Base-by-base conservation (phyloP, 2,113 vertebrate species). In the Ammodytes marinus region DNA sequence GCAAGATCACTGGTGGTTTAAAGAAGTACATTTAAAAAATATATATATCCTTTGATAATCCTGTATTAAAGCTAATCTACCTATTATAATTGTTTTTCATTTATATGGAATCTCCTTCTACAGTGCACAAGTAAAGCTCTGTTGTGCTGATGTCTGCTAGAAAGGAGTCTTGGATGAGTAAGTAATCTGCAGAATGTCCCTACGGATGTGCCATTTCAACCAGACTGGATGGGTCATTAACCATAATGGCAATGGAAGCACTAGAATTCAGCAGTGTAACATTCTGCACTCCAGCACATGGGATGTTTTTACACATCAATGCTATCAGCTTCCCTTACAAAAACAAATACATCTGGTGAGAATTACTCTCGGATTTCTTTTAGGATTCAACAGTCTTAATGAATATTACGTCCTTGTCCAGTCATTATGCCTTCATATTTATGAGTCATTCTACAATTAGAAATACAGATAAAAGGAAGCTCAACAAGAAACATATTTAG, bases 181-280 rank as follows among this genome's bases (percentile, higher is more conserved):
- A 96, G 94, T 95, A 94, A 95, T 94, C 95, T 92, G 92, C 82
- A 57, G 54, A 67, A 61, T 82, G 93, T 96, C 95, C 95, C 96
- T 90, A 87, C 93, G 95, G 96, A 96, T 92, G 95, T 95, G 94
- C 95, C 93, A 94, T 97, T 98, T 96, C 94, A 96, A 95, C 96
- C 96, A 96, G 96, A 95, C 97, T 95, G 96, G 96, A 98, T 84
- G 96, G 96, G 94, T 97, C 97, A 97, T 98, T 98, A 97, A 96
- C 96, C 95, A 95, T 96, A 96, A 97, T 95, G 96, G 96, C 95
- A 95, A 93, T 92, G 92, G 95, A 95, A 94, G 95, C 95, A 93
- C 93, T 88, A 77, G 68, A 82, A 87, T 95, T 93, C 94, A 95
- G 94, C 94, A 94, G 93, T 93, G 95, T 92, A 94, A 93, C 95